Conservation (phyloP, 2,113 vertebrate species). For the Xyrauchen texanus region DNA sequence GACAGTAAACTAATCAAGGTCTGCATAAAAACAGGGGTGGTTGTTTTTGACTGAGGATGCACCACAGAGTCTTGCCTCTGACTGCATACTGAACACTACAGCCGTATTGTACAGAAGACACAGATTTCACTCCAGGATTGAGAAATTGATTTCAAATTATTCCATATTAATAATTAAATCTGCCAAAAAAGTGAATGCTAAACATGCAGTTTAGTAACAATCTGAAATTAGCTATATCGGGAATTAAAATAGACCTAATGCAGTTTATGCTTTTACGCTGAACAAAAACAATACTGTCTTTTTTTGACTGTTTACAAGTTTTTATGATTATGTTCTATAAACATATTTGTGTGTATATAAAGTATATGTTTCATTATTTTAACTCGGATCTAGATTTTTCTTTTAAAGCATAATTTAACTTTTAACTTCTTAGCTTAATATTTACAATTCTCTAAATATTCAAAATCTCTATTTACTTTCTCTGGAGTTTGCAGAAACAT, state of each 20-base stretch:
- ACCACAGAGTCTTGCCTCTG: constrained; percentile 47
- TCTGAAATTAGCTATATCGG: neutral
- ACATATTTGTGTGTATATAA: too few relatives aligned
- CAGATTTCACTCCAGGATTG: too few relatives aligned
- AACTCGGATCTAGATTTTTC: too few relatives aligned
- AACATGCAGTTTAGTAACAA: neutral
- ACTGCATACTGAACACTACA: constrained; percentile 56
- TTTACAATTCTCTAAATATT: too few relatives aligned
- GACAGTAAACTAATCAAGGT: constrained; percentile 81
- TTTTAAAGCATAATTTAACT: too few relatives aligned
- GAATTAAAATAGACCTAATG: neutral
- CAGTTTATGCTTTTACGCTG: neutral
- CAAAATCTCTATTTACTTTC: too few relatives aligned
- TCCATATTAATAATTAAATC: constrained; percentile 13
- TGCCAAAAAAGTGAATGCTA: neutral
- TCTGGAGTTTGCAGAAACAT: neutral
- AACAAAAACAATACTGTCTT: neutral
- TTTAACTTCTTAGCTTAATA: too few relatives aligned
- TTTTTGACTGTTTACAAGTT: too few relatives aligned
- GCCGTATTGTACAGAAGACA: neutral
- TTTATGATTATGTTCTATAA: too few relatives aligned
- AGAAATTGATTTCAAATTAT: neutral
- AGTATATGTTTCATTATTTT: too few relatives aligned
- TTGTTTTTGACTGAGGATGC: constrained; percentile 66
- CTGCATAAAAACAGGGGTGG: constrained; percentile 76